Evolutionary conservation across 2,797 vertebrate genomes (phyloP), one percentile per base, ranked within the genome.

Genomic region (Pipistrellus nathusii): DNA sequence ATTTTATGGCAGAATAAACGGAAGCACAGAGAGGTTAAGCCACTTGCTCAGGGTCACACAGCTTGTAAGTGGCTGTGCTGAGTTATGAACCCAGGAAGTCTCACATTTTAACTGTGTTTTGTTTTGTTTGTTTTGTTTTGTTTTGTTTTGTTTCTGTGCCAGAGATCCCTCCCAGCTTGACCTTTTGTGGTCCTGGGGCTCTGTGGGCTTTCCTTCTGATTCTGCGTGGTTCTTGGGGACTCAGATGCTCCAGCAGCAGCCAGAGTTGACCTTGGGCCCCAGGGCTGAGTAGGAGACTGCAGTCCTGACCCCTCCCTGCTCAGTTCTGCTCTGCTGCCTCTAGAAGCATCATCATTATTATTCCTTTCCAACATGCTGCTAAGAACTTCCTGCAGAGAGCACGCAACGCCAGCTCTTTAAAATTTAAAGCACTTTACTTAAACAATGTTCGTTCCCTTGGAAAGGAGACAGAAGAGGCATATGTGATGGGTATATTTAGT

Each of bases 351-450:
- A 66, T 96, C 80, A 87, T 94, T 95, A 93, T 94, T 86, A 69
- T 88, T 93, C 92, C 90, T 92, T 83, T 94, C n/a, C 2, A 6
- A 32, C 75, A 62, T 21, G 38, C 91, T 38, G 85, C 86, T 97
- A 44, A 96, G 23, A 94, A 95, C 87, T 96, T 95, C 96, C 96
- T 0, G 0, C 71, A 0, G 11, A 35, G 94, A 85, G 88, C 27
- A 85, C 41, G 78, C 84, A 94, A 64, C 88, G 12, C 30, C 21
- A 68, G 51, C 83, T 92, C 94, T 97, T 97, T 94, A 93, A 95
- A 97, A 96, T 96, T 73, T 96, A 91, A 97, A 97, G 94, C 88
- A 93, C 85, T 98, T 96, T 97, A 87, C 95, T 97, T 97, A 96
- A 96, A 97, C 93, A 96, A 91, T 46, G 72, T 90, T 95, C 76